Evolutionary conservation across 2,888 invertebrate genomes (phyloP).

Genomic region (Temnothorax rugatulus): DNA sequence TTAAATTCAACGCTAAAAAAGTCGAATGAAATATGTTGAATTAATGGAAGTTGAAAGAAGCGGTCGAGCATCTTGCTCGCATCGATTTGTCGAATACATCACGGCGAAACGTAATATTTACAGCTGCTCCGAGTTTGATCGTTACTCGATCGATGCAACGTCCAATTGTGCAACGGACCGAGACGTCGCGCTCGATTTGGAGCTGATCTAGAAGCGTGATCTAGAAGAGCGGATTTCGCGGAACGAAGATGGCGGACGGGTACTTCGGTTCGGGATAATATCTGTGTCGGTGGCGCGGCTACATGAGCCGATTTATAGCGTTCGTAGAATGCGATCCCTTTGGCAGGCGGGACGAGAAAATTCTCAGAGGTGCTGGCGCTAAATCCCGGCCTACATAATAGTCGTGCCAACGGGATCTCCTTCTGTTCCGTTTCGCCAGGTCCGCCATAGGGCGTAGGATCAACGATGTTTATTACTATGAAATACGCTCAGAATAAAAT

Average conservation of each 20-base stretch:
- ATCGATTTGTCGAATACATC: background rate
- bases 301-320: constrained; percentile 76
- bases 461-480: background rate
- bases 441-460: constrained; percentile 10
- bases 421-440: constrained; percentile 22
- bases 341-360: constrained; percentile 78
- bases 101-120: background rate
- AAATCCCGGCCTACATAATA: constrained; percentile 77
- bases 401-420: constrained; percentile 75
- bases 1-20: background rate
- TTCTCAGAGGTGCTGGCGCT: constrained; percentile 83
- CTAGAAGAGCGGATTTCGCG: constrained; percentile 61
- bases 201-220: constrained; percentile 37
- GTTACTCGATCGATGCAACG: constrained; percentile 15
- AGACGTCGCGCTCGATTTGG: constrained; percentile 54
- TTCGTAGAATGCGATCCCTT: constrained; percentile 82
- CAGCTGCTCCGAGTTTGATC: background rate
- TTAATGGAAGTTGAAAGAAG: background rate
- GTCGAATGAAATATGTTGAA: background rate
- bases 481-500: background rate
- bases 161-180: constrained; percentile 59
- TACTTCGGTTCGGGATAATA: constrained; percentile 44
- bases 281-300: constrained; percentile 50
- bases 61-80: background rate
- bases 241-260: constrained; percentile 61